A percentile compares a stretch with the other conserved stretches of the same genome.
phyloP scores from a whole-genome alignment of 2,888 invertebrate species.

The Scrobipalpa costella region DNA sequence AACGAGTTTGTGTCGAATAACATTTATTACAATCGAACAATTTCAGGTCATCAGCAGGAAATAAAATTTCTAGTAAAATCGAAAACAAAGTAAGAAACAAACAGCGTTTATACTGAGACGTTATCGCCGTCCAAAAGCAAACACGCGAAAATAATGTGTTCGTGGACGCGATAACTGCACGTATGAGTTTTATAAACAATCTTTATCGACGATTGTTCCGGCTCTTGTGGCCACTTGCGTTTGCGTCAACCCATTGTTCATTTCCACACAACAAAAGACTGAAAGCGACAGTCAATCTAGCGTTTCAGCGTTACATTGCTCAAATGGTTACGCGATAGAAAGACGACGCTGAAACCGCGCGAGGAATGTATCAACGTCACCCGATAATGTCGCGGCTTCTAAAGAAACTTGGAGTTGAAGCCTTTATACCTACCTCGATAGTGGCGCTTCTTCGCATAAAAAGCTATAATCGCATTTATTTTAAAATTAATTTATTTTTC shows the following conservation, averaged over 20 bases:
- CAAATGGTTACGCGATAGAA: constrained; percentile 54
- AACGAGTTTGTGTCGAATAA: too few species aligned
- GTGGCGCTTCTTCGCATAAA: constrained; percentile 35
- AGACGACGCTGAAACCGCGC: constrained; percentile 45
- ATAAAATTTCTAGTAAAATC: background rate
- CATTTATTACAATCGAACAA: background rate
- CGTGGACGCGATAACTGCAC: constrained; percentile 53
- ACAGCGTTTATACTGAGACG: background rate
- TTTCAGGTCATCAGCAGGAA: background rate
- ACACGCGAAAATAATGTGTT: constrained; percentile 35
- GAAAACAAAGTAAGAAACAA: background rate
- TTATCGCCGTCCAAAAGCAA: constrained; percentile 28
- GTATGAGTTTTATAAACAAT: constrained; percentile 72
- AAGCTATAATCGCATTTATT: too few species aligned
- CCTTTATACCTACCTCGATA: too few species aligned
- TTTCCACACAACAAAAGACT: constrained; percentile 44
- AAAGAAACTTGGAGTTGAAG: constrained; percentile 47
- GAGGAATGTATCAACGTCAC: constrained; percentile 62
- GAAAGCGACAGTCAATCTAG: constrained; percentile 40
- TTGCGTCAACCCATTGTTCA: constrained; percentile 68
- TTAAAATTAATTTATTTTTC: too few species aligned
- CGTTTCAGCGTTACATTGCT: constrained; percentile 49
- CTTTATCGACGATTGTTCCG: constrained; percentile 75
- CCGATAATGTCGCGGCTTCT: constrained; percentile 40
- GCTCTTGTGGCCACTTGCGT: constrained; percentile 59